A percentile compares a stretch with the other conserved stretches of the same genome.
Conservation (phyloP, 2,113 vertebrate species). For the Sphyrna mokarran region DNA sequence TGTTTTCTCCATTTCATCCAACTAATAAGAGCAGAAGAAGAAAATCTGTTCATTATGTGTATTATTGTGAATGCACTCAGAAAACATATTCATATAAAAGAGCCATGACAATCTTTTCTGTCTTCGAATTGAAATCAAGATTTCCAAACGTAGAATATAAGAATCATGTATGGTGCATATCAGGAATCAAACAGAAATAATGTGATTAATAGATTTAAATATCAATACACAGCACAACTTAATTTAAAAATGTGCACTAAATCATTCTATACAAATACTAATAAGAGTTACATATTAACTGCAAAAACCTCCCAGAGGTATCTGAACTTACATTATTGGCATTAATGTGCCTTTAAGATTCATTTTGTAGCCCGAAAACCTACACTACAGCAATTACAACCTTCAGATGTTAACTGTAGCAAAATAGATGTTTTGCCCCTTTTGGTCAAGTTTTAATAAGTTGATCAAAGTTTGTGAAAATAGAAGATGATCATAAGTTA, state of each 20-base stretch:
- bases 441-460: background rate
- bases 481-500: background rate
- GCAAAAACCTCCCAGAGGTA: background rate
- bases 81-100: background rate
- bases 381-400: too few species aligned
- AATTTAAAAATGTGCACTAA: background rate
- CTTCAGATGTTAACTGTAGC: background rate
- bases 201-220: background rate
- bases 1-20: background rate
- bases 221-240: background rate
- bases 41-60: background rate
- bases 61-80: background rate
- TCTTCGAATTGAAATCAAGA: background rate
- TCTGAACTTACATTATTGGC: background rate
- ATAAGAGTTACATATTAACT: background rate
- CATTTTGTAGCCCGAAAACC: background rate
- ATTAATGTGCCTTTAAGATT: background rate
- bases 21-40: background rate
- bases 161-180: background rate
- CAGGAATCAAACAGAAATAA: background rate
- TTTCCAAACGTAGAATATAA: background rate
- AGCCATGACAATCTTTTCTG: background rate
- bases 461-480: background rate
- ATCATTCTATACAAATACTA: background rate
- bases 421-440: background rate